These are phyloP conservation scores for Poeciliopsis occidentalis DNA, from an alignment of 2,113 vertebrate species.

Conservation along the genomic window DNA sequence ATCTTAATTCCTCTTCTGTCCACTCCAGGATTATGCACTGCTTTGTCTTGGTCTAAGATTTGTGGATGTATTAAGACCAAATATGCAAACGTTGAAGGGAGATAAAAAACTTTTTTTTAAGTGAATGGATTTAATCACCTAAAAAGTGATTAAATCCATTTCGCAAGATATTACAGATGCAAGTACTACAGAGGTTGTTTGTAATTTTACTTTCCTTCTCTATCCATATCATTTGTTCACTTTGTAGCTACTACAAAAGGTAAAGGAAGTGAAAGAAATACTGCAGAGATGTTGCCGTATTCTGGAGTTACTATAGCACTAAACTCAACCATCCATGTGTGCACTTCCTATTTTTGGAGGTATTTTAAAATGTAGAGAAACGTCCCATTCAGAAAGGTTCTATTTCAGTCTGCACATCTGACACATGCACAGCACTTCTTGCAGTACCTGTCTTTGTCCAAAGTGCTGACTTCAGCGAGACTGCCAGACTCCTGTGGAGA, in stretches of 20 bases:
- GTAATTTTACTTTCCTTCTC: neutral
- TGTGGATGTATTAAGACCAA: neutral
- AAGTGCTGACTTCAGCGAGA: constrained; percentile 64
- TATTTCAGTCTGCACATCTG: neutral
- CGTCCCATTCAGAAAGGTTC: neutral
- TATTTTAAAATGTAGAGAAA: neutral
- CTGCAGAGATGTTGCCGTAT: neutral
- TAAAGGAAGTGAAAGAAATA: neutral
- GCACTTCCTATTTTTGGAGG: neutral
- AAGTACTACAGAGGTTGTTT: neutral
- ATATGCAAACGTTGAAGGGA: too few species aligned
- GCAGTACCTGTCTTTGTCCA: constrained; percentile 28
- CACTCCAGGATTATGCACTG: neutral
- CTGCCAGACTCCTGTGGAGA: constrained; percentile 51
- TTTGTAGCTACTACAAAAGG: neutral
- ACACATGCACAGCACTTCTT: neutral
- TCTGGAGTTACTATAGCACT: neutral
- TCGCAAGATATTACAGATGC: neutral
- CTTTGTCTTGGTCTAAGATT: neutral
- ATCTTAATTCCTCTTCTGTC: neutral
- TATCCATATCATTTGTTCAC: neutral
- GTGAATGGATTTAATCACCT: too few species aligned
- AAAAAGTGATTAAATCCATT: too few species aligned
- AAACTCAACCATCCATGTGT: neutral
- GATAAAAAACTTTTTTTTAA: too few species aligned